phyloP scores from a whole-genome alignment of 2,888 invertebrate species.

The Eupithecia dodoneata region DNA sequence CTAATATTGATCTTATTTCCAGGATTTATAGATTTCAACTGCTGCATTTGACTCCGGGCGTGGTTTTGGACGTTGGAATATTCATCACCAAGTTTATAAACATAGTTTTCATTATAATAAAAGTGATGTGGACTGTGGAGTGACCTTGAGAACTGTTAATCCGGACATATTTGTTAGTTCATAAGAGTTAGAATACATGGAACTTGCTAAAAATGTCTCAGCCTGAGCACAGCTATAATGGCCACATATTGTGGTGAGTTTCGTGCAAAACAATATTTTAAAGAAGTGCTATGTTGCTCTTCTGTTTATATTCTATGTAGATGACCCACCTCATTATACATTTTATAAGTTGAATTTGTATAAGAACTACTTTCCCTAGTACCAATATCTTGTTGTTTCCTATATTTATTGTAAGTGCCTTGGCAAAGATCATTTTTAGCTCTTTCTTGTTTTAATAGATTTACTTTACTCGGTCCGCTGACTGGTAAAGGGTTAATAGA shows the following conservation, averaged over 20 bases:
- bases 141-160: conserved; percentile 73
- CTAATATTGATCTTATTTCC: conserved; percentile 29
- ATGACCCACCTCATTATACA: not conserved
- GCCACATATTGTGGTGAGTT: not conserved
- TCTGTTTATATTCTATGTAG: not conserved
- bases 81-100: conserved; percentile 69
- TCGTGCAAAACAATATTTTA: not conserved
- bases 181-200: conserved; percentile 66
- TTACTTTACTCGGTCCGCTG: too few species aligned
- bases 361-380: not conserved
- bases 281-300: not conserved
- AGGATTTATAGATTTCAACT: conserved; percentile 62
- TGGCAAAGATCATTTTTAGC: conserved; percentile 31
- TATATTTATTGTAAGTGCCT: conserved; percentile 19
- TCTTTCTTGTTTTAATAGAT: conserved; percentile 58
- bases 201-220: conserved; percentile 29
- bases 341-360: not conserved
- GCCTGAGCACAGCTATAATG: conserved; percentile 8
- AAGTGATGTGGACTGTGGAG: conserved; percentile 79
- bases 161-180: conserved; percentile 75
- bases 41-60: conserved; percentile 78
- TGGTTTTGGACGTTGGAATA: conserved; percentile 65
- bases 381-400: not conserved
- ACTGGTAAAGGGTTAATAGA: conserved; percentile 75
- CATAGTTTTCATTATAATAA: conserved; percentile 67